Conservation (phyloP, 2,113 vertebrate genomes). For the Suricata suricatta region DNA sequence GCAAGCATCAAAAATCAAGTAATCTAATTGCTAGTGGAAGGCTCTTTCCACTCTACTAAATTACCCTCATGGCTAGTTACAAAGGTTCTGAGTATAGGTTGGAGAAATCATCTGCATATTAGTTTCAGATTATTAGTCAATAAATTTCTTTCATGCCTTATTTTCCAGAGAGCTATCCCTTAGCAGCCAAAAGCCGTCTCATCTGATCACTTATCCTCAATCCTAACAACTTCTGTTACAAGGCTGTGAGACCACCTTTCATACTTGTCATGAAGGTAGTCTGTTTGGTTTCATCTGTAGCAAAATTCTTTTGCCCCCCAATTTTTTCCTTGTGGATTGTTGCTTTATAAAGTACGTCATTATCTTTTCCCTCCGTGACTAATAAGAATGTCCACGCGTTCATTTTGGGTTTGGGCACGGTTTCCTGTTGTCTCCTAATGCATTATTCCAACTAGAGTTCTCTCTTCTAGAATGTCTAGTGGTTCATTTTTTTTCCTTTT, state of each 20-base stretch:
- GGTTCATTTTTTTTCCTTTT: background rate
- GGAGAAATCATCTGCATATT: slow-evolving; percentile 9
- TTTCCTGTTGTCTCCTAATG: background rate
- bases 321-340: background rate
- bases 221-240: background rate
- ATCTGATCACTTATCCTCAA: background rate
- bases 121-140: slow-evolving; percentile 3
- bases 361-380: slow-evolving; percentile 4
- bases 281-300: background rate
- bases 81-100: background rate
- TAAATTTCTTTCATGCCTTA: background rate
- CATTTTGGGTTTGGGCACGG: background rate
- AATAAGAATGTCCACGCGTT: background rate
- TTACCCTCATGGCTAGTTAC: background rate
- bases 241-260: background rate
- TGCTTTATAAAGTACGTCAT: background rate
- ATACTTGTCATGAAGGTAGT: background rate
- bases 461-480: slow-evolving; percentile 7
- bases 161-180: background rate
- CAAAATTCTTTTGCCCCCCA: background rate
- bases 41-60: background rate
- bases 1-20: background rate
- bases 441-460: background rate
- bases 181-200: background rate
- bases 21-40: background rate